These are phyloP conservation scores for Phymastichus coffea DNA, from an alignment of 1,140 invertebrate species.

Conservation along the genomic window DNA sequence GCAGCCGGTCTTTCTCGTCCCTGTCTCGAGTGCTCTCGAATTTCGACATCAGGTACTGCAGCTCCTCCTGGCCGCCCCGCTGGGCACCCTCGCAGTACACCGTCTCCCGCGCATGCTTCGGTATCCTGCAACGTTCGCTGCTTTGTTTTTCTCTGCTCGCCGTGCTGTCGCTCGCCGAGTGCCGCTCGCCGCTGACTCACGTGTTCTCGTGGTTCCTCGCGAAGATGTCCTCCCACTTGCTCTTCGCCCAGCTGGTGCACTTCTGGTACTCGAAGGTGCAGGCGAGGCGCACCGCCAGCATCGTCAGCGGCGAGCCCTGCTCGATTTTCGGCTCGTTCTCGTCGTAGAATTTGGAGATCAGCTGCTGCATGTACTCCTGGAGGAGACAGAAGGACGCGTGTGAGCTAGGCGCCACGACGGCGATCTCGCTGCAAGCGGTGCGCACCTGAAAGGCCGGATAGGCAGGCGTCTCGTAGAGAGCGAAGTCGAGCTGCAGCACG, in stretches of 20 bases:
- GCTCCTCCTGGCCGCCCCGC: conserved; percentile 42
- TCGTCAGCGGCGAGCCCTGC: conserved; percentile 53
- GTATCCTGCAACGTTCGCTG: conserved; percentile 37
- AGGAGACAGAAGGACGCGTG: conserved; percentile 6
- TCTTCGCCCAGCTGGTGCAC: conserved; percentile 40
- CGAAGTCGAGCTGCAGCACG: conserved; percentile 52
- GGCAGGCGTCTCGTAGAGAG: conserved; percentile 37
- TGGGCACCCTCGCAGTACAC: conserved; percentile 47
- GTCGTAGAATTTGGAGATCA: conserved; percentile 41
- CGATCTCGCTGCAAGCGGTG: not conserved
- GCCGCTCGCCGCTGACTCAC: not conserved
- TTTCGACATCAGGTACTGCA: conserved; percentile 43
- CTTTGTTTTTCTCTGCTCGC: not conserved
- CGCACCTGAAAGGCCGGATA: conserved; percentile 42
- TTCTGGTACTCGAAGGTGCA: conserved; percentile 38
- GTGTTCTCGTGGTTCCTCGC: not conserved
- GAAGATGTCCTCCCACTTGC: conserved; percentile 16
- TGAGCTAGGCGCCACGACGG: not conserved
- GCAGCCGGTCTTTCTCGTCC: conserved; percentile 41
- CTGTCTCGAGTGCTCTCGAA: conserved; percentile 30
- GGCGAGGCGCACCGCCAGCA: conserved; percentile 50
- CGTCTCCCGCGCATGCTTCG: conserved; percentile 40
- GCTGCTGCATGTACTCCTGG: conserved; percentile 44
- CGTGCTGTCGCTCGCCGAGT: too few relatives aligned
- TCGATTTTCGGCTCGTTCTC: conserved; percentile 32